These are phyloP conservation scores for Anthoptus insignis DNA, from an alignment of 2,888 invertebrate genomes.

Conservation along the genomic window DNA sequence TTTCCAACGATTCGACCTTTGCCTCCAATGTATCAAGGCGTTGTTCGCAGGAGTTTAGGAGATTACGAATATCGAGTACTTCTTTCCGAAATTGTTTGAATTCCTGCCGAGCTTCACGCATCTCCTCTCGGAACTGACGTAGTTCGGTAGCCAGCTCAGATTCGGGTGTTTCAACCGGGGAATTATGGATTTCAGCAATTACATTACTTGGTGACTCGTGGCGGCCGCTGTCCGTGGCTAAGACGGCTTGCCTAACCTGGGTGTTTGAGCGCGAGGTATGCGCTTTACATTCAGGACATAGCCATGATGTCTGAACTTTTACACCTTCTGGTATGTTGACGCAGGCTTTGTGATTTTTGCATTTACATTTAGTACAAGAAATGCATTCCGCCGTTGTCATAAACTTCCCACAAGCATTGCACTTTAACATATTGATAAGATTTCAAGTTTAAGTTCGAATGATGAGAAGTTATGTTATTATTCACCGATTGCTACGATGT, in stretches of 20 bases:
- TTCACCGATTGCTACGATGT: too few relatives aligned
- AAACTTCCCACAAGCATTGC: conserved; percentile 21
- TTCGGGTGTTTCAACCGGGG: neutral
- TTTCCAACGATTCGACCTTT: neutral
- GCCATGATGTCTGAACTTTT: neutral
- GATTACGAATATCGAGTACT: neutral
- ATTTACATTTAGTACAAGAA: neutral
- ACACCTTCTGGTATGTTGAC: conserved; percentile 3
- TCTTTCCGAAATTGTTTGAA: conserved; percentile 3
- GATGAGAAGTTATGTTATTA: too few relatives aligned
- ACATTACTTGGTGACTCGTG: too few relatives aligned
- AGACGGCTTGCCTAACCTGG: neutral
- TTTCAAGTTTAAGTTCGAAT: too few relatives aligned
- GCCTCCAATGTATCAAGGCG: conserved; percentile 1
- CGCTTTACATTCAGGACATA: conserved; percentile 10
- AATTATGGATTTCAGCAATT: too few relatives aligned
- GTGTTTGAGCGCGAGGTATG: neutral
- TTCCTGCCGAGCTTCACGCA: conserved; percentile 7
- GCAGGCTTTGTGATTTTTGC: conserved; percentile 1
- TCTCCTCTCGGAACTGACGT: neutral
- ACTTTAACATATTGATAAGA: conserved; percentile 9
- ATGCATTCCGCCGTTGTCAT: conserved; percentile 10
- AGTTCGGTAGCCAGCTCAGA: neutral
- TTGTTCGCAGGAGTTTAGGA: neutral
- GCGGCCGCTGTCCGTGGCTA: neutral